A percentile compares a stretch with the other conserved stretches of the same genome.
Evolutionary conservation across 2,113 vertebrate species (phyloP).

Genomic region (Odocoileus virginianus): DNA sequence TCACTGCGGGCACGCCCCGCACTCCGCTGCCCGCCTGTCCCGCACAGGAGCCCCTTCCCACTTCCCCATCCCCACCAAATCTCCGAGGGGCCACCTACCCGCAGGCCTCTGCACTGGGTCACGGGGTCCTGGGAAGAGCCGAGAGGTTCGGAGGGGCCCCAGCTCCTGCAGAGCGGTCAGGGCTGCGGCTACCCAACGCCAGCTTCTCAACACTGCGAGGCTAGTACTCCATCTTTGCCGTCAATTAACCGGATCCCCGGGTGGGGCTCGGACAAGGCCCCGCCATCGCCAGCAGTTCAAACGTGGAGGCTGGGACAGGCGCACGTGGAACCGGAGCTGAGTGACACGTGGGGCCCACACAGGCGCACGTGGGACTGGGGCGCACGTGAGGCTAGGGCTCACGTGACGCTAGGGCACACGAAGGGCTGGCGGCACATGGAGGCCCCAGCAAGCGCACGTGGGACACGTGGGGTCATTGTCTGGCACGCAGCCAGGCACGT

Average conservation of each 20-base stretch:
- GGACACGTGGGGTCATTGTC: rapidly evolving
- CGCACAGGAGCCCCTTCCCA: rapidly evolving
- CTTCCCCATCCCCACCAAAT: too few species aligned
- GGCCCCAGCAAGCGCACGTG: not conserved
- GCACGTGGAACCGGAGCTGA: too few species aligned
- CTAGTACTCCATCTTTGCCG: rapidly evolving
- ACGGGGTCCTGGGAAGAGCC: rapidly evolving
- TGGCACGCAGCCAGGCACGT: rapidly evolving
- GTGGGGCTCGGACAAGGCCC: not conserved
- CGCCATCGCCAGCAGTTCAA: rapidly evolving
- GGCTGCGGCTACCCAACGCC: rapidly evolving
- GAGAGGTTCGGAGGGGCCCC: rapidly evolving
- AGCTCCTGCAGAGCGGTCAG: rapidly evolving
- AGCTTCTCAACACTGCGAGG: rapidly evolving
- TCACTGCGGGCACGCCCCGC: rapidly evolving
- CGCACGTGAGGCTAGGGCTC: rapidly evolving
- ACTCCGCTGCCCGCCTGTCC: rapidly evolving
- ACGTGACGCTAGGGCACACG: rapidly evolving
- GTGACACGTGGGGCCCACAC: rapidly evolving
- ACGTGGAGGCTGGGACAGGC: rapidly evolving
- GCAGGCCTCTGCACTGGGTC: rapidly evolving
- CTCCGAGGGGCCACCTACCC: rapidly evolving
- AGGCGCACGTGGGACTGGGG: not conserved
- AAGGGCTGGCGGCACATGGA: not conserved
- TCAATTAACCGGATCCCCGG: rapidly evolving